Evolutionary conservation across 1,140 invertebrate species (phyloP).

Genomic region (Pomacea maculata): DNA sequence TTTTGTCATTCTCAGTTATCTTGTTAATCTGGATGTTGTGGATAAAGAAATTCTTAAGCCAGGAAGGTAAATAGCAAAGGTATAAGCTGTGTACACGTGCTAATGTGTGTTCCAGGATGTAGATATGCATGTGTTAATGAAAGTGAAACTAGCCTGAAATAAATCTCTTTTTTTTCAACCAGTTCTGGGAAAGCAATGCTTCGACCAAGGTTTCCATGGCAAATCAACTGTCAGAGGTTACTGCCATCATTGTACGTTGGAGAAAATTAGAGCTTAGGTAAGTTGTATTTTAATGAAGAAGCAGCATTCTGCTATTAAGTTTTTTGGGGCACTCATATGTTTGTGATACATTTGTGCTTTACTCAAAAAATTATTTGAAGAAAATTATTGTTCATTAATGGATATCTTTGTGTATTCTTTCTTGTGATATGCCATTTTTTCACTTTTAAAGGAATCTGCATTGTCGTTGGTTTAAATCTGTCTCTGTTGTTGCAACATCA

Average conservation of each 20-base stretch:
- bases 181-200: conserved; percentile 93
- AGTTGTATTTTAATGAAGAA: conserved; percentile 6
- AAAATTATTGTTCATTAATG: background rate
- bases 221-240: conserved; percentile 76
- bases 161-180: conserved; percentile 38
- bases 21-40: no score
- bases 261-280: conserved; percentile 85
- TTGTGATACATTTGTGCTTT: conserved; percentile 1
- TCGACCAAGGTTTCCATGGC: conserved; percentile 85
- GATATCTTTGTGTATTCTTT: background rate
- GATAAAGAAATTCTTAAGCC: no score
- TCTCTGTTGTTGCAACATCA: conserved; percentile 32
- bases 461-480: background rate
- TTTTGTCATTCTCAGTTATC: no score
- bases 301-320: no score
- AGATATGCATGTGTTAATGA: conserved; percentile 4
- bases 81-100: background rate
- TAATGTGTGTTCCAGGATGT: background rate
- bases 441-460: background rate
- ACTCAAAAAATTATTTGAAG: background rate
- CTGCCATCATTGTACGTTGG: conserved; percentile 88
- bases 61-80: background rate
- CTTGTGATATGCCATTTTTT: conserved; percentile 13
- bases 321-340: no score
- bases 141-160: no score